Base-by-base conservation (phyloP, 2,113 vertebrate species). In the Dinomys branickii region DNA sequence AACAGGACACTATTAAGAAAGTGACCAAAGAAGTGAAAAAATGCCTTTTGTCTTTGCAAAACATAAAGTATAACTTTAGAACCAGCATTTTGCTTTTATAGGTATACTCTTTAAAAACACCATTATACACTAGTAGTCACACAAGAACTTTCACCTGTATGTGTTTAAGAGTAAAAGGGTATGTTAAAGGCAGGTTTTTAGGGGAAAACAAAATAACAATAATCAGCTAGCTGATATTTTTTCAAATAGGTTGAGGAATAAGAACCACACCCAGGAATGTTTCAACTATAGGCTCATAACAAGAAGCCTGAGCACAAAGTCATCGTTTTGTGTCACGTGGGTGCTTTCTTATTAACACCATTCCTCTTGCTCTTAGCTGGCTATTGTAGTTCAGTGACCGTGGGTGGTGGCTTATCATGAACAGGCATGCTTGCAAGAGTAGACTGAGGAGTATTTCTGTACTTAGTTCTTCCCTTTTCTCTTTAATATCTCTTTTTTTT, bases 1-100 rank as follows among this genome's bases (percentile, higher is more conserved):
- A n/a, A 69, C 35, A 69, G 35, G 26, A 88, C 7, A 58, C 86
- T 30, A 44, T 7, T 9, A 14, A 33, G 69, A 88, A 88, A 88
- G 8, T 75, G 52, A 75, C 56, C 71, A 96, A 95, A 91, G 89
- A 97, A 90, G 82, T 90, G 91, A 59, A 89, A 89, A 95, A 96
- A 63, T 1, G 0, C 17, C 86, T 97, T 97, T 94, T 80, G 38
- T 67, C 28, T 93, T 84, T 96, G 24, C 58, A 96, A 95, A 96
- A 95, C 61, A 80, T 6, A 78, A 88, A 88, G 7, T 35, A 33
- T 65, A 50, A 16, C 13, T 81, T 44, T 94, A 93, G 80, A 91
- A 73, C 54, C 35, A 93, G 67, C 4, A 38, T 22, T 63, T n/a
- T 58, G 44, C 0, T 20, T 87, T 90, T 77, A 56, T 88, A 84